Evolutionary conservation across 2,888 invertebrate species (phyloP), one percentile per base, ranked within the genome.

Genomic region (Ectobius pallidus): DNA sequence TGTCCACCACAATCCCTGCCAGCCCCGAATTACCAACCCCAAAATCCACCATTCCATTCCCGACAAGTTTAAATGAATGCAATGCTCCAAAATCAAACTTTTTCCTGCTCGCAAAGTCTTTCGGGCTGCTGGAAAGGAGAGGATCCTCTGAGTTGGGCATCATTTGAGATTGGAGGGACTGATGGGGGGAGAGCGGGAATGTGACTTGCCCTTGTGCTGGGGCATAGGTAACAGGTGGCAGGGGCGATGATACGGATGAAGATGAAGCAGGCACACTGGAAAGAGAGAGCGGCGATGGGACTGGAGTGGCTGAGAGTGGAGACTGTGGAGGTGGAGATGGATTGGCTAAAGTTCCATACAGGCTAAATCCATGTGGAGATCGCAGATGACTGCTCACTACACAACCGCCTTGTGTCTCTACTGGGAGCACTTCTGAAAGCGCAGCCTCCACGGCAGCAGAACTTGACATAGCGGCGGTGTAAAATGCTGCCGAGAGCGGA

Each of bases 71-170:
- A 80, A 87, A 86, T 30, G 88, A 84, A 71, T 88, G 88, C 70
- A 84, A 80, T 27, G 85, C 84, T 11, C 74, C 75, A 42, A 77
- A 77, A 58, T 77, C 76, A 49, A 77, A 77, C 62, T 73, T 76
- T 55, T 77, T 77, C 34, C 77, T 72, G 18, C 77, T 76, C 4
- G 74, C 76, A 79, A 94, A 94, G 80, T 94, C 94, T 75, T 93
- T 90, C 0, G 94, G 93, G 77, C 91, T 93, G 73, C 94, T 94
- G 0, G 94, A 94, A 20, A 95, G 82, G 3, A 94, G 82, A 0
- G 94, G 94, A 81, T 94, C 94, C 79, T 94, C 94, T 0, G 94
- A 94, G 80, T 94, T 94, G 14, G 94, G 90, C 92, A 94, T 92
- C 87, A 94, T 94, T 79, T 93, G 91, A 3, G 91, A 91, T 76